Percentiles rank a stretch among this genome's conserved stretches.
These are phyloP conservation scores for Hypanus sabinus DNA, from an alignment of 2,113 vertebrate genomes.

Conservation along the genomic window DNA sequence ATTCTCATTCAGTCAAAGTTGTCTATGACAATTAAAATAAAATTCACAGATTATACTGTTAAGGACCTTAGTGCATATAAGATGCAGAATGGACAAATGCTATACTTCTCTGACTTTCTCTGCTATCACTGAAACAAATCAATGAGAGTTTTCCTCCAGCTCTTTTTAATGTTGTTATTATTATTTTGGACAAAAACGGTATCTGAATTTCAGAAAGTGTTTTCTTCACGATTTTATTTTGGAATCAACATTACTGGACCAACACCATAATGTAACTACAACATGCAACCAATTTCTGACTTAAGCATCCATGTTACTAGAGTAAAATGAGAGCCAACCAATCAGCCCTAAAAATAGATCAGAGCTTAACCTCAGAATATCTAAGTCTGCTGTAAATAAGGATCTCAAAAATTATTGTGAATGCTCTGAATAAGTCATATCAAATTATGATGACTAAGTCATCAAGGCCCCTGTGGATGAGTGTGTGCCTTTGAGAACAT, in stretches of 20 bases:
- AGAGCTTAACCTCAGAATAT: neutral
- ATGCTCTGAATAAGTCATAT: neutral
- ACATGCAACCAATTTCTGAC: neutral
- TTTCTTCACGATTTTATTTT: neutral
- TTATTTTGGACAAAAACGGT: neutral
- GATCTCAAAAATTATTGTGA: neutral
- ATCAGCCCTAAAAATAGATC: neutral
- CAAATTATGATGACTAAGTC: too few species aligned
- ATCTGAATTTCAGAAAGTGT: neutral
- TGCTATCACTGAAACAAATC: neutral
- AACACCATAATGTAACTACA: neutral
- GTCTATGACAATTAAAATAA: neutral
- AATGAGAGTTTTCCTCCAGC: neutral
- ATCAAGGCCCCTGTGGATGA: too few species aligned
- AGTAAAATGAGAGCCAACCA: neutral
- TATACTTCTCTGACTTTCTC: neutral
- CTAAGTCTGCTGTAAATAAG: neutral
- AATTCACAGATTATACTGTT: neutral
- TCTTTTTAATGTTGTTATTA: neutral
- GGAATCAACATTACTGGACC: neutral
- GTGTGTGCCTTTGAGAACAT: too few species aligned
- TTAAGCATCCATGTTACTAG: neutral
- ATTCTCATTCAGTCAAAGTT: neutral
- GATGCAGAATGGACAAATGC: neutral
- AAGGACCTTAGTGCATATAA: neutral